These are phyloP conservation scores for Emberiza fucata DNA, from an alignment of 2,113 vertebrate species.

Conservation along the genomic window DNA sequence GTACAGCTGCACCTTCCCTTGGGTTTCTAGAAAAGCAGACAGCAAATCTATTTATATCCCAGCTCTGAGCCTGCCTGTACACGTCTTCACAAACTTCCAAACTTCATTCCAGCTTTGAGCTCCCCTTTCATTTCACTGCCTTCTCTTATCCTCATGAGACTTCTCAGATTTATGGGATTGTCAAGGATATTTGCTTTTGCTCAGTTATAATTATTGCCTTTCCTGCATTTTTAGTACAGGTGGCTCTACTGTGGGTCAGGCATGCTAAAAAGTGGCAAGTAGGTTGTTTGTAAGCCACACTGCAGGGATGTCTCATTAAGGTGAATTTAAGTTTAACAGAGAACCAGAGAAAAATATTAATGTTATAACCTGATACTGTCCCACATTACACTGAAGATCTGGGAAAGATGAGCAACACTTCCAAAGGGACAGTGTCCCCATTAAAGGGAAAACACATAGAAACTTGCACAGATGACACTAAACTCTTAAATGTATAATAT, in stretches of 20 bases:
- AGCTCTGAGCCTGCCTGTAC: not conserved
- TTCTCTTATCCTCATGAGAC: not conserved
- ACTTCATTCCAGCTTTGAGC: not conserved
- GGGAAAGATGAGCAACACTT: not conserved
- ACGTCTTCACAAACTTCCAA: not conserved
- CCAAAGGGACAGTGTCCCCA: not conserved
- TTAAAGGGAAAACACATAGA: not conserved
- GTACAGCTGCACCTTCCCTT: not conserved
- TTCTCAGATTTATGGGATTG: not conserved
- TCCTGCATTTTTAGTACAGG: not conserved
- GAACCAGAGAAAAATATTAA: not conserved
- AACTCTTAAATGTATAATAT: not conserved
- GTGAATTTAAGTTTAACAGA: not conserved
- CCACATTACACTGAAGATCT: not conserved
- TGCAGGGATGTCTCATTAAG: not conserved
- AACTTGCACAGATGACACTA: not conserved
- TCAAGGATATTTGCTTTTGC: not conserved
- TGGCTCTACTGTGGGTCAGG: not conserved
- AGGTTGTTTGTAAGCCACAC: not conserved
- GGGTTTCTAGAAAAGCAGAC: not conserved
- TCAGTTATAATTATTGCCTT: not conserved
- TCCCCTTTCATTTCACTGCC: not conserved
- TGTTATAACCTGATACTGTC: not conserved
- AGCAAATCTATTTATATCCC: constrained; percentile 7
- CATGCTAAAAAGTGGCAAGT: accelerated